phyloP scores from a whole-genome alignment of 2,888 invertebrate species.

The Lasioglossum figueresi region DNA sequence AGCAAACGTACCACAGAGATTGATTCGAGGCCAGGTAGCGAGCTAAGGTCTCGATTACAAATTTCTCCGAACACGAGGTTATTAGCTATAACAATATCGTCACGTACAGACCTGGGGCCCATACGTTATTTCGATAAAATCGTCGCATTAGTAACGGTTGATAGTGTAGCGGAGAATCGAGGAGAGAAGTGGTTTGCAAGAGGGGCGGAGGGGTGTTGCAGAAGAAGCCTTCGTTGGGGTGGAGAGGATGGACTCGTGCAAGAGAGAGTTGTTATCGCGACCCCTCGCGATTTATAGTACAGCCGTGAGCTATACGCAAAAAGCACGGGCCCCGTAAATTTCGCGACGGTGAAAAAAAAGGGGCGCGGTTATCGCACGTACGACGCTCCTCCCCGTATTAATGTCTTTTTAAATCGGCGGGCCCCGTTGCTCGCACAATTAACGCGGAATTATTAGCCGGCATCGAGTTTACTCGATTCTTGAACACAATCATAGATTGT shows the following conservation, averaged over 20 bases:
- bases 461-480: constrained; percentile 22
- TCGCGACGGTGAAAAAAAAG: background rate
- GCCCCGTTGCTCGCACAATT: constrained; percentile 30
- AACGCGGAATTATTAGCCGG: constrained; percentile 34
- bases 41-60: constrained; percentile 11
- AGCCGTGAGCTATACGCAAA: constrained; percentile 62
- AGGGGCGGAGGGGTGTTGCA: background rate
- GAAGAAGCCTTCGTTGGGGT: constrained; percentile 12
- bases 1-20: background rate
- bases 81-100: constrained; percentile 56
- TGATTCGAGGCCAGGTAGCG: background rate
- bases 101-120: constrained; percentile 29
- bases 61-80: constrained; percentile 28
- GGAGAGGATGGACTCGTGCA: constrained; percentile 57
- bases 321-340: constrained; percentile 64
- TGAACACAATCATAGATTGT: background rate
- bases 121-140: constrained; percentile 63
- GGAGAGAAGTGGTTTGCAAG: background rate
- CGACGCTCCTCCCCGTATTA: constrained; percentile 9
- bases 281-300: constrained; percentile 63
- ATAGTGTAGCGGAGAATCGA: constrained; percentile 10
- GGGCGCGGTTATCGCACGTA: constrained; percentile 6
- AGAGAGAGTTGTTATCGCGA: constrained; percentile 63
- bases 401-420: constrained; percentile 37
- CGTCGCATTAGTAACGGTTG: constrained; percentile 55